Evolutionary conservation across 23 tunicate species (phyloP), one percentile per base, ranked within the genome.

Genomic region (Diplosoma virens): DNA sequence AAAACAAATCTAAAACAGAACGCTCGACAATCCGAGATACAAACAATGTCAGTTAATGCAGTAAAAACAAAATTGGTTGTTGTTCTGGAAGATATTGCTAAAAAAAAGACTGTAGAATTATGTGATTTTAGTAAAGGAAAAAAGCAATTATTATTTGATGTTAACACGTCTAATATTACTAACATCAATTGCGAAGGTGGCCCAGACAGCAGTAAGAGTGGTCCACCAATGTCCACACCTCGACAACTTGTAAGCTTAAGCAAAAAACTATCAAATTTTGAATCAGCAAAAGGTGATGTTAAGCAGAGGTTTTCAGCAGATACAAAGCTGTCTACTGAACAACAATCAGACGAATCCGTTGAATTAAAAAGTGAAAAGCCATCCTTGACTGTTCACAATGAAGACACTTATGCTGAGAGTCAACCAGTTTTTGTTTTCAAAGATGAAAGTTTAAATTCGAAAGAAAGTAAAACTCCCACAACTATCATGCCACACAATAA

Each of bases 211-310:
- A 55, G 25, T 9, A 55, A 55, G 23, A 55, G 5, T 4, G 61
- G 61, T 9, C 61, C 61, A 9, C 61, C 61, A n/a, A 55, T 55
- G 61, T 55, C 61, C 23, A 55, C 61, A 4, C 61, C 61, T 9
- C 61, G 14, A 41, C 14, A 41, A 9, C 50, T 14, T 41, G 14
- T 7, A 41, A 9, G 11, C 14, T 41, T 14, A 7, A 41, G 11
- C 50, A 41, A 9, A 14, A 41, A 41, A 14, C 9, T 7, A 41
- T 7, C 9, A 14, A 41, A 41, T 7, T n/a, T n/a, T n/a, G n/a
- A n/a, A n/a, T n/a, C n/a, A n/a, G n/a, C n/a, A n/a, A n/a, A n/a
- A n/a, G n/a, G n/a, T n/a, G n/a, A n/a, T n/a, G n/a, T n/a, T n/a
- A n/a, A n/a, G n/a, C n/a, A n/a, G n/a, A n/a, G n/a, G n/a, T n/a